Conservation (phyloP, 2,797 vertebrate genomes). For the Coranthus polyacanthus region DNA sequence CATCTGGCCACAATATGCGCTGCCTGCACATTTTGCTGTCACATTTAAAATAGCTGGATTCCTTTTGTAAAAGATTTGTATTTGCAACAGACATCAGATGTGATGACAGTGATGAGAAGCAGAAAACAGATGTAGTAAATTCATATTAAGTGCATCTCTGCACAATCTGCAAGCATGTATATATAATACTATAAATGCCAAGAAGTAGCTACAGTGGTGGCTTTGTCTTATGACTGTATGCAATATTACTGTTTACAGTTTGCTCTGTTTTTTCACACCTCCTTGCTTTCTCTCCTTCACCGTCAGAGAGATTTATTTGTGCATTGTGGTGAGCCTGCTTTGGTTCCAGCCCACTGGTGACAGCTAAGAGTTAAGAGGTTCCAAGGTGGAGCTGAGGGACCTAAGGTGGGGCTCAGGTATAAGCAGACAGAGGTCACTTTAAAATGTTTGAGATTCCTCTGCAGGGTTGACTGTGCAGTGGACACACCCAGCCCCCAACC, state of each 20-base stretch:
- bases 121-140: slow-evolving; percentile 47
- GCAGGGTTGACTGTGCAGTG: slow-evolving; percentile 11
- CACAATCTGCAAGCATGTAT: slow-evolving; percentile 15
- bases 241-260: slow-evolving; percentile 32
- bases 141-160: slow-evolving; percentile 14
- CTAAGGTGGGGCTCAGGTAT: slow-evolving; percentile 60
- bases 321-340: slow-evolving; percentile 25
- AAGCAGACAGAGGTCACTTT: slow-evolving; percentile 57
- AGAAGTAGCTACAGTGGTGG: slow-evolving; percentile 15
- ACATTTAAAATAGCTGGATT: slow-evolving; percentile 47
- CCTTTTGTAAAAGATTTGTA: slow-evolving; percentile 46
- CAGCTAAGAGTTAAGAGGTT: slow-evolving; percentile 49
- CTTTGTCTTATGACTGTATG: slow-evolving; percentile 31
- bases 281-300: slow-evolving; percentile 13
- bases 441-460: slow-evolving; percentile 79
- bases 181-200: slow-evolving; percentile 7
- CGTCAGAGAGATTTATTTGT: slow-evolving; percentile 30
- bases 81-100: slow-evolving; percentile 60
- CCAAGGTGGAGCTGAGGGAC: slow-evolving; percentile 53
- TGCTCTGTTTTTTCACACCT: slow-evolving; percentile 29
- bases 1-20: slow-evolving; percentile 78
- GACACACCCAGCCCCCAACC: slow-evolving; percentile 37
- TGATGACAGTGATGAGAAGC: slow-evolving; percentile 49
- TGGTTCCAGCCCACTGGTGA: slow-evolving; percentile 47
- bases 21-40: slow-evolving; percentile 57